These are phyloP conservation scores for Encarsia formosa DNA, from an alignment of 2,888 invertebrate species.

Conservation along the genomic window DNA sequence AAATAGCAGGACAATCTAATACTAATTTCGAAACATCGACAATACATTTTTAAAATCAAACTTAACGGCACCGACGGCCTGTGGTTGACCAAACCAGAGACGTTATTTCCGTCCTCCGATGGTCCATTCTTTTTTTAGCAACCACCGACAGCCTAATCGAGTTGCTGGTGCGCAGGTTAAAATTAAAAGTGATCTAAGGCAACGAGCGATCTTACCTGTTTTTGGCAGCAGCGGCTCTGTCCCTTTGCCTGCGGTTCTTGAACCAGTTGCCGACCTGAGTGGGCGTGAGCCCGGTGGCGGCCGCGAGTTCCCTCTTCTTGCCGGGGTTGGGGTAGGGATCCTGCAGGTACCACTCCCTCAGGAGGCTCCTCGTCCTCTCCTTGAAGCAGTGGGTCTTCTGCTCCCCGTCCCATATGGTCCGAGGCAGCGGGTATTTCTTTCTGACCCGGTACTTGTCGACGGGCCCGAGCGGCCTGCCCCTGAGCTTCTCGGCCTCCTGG, in stretches of 20 bases:
- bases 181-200: too few species aligned
- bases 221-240: slow-evolving; percentile 90
- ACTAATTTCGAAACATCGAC: too few species aligned
- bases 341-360: slow-evolving; percentile 97
- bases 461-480: slow-evolving; percentile 86
- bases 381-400: slow-evolving; percentile 96
- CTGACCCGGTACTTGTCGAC: slow-evolving; percentile 91
- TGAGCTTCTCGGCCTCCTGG: slow-evolving; percentile 84
- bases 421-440: slow-evolving; percentile 88
- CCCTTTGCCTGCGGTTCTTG: slow-evolving; percentile 83
- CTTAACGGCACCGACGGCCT: too few species aligned
- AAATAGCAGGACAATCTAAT: too few species aligned
- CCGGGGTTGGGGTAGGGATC: slow-evolving; percentile 95
- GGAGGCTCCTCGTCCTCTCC: slow-evolving; percentile 87
- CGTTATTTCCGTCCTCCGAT: too few species aligned
- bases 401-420: slow-evolving; percentile 94
- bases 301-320: slow-evolving; percentile 86
- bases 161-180: too few species aligned
- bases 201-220: slow-evolving; percentile 82
- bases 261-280: slow-evolving; percentile 95
- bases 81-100: too few species aligned
- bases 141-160: too few species aligned
- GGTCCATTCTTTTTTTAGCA: too few species aligned
- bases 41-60: too few species aligned
- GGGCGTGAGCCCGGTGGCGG: slow-evolving; percentile 85